Evolutionary conservation across 1,140 invertebrate species (phyloP).

Genomic region (Panonychus citri): DNA sequence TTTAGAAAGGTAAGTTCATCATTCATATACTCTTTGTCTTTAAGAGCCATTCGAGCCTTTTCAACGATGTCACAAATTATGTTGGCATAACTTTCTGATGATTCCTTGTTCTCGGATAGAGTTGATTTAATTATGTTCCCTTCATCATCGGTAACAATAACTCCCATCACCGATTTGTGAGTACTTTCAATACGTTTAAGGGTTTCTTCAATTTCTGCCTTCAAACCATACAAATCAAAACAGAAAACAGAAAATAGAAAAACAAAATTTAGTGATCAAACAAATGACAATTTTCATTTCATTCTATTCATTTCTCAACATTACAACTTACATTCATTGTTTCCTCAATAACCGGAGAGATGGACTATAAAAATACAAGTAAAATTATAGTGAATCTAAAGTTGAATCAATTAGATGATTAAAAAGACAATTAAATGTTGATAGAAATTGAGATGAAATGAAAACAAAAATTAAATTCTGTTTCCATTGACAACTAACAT

Average conservation of each 20-base stretch:
- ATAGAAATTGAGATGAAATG: no score
- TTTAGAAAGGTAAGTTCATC: slow-evolving; percentile 12
- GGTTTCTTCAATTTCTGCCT: slow-evolving; percentile 10
- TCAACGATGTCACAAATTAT: slow-evolving; percentile 10
- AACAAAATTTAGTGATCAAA: not conserved
- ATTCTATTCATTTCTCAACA: no score
- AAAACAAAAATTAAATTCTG: no score
- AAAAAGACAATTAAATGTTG: no score
- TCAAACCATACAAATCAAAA: no score
- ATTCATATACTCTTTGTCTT: slow-evolving; percentile 8
- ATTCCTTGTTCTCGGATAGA: slow-evolving; percentile 1
- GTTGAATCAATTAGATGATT: no score
- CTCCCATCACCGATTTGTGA: slow-evolving; percentile 10
- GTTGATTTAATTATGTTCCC: slow-evolving; percentile 8
- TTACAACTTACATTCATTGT: no score
- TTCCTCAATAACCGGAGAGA: no score
- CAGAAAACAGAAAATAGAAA: not conserved
- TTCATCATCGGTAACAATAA: slow-evolving; percentile 8
- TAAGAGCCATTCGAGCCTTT: slow-evolving; percentile 6
- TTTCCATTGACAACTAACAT: no score
- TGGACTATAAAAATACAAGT: no score
- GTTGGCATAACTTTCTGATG: slow-evolving; percentile 1
- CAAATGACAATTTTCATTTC: no score
- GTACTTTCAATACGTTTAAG: slow-evolving; percentile 8
- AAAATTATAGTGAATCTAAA: no score